A percentile compares a stretch with the other conserved stretches of the same genome.
Conservation (phyloP, 1,140 invertebrate species). For the Polypedilum pembai region DNA sequence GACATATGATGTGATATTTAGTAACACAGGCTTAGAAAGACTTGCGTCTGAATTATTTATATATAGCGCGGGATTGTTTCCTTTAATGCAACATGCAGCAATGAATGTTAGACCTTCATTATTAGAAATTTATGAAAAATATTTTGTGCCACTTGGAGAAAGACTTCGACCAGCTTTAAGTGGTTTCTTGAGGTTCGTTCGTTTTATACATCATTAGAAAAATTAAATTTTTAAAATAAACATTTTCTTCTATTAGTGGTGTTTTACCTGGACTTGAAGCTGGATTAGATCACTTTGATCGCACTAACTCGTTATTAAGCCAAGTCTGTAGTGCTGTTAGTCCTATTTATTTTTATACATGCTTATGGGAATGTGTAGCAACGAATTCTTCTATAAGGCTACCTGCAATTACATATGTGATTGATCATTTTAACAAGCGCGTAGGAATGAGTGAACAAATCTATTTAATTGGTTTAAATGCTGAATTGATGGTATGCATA, state of each 20-base stretch:
- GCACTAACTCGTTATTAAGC: slow-evolving; percentile 68
- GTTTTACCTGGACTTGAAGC: slow-evolving; percentile 83
- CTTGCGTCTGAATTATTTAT: slow-evolving; percentile 80
- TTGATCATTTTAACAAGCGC: slow-evolving; percentile 77
- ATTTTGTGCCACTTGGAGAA: slow-evolving; percentile 79
- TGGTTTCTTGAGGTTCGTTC: slow-evolving; percentile 60
- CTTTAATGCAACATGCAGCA: slow-evolving; percentile 78
- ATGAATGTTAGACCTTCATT: slow-evolving; percentile 83
- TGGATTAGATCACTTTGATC: slow-evolving; percentile 82
- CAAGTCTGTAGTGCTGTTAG: slow-evolving; percentile 65
- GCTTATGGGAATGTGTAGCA: slow-evolving; percentile 81
- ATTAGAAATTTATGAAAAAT: slow-evolving; percentile 82
- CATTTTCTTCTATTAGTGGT: slow-evolving; percentile 46
- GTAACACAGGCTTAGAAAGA: slow-evolving; percentile 76
- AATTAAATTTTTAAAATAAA: no score
- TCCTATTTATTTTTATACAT: slow-evolving; percentile 73
- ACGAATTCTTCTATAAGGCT: slow-evolving; percentile 76
- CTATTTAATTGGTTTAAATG: slow-evolving; percentile 77
- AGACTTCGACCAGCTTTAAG: slow-evolving; percentile 74
- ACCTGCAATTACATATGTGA: slow-evolving; percentile 74
- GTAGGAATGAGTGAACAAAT: slow-evolving; percentile 76
- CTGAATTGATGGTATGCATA: slow-evolving; percentile 67
- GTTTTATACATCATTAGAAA: no score
- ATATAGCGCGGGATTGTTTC: slow-evolving; percentile 77
- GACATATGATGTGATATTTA: slow-evolving; percentile 90